Conservation (phyloP, 1,140 invertebrate species). For the Littorina saxatilis region DNA sequence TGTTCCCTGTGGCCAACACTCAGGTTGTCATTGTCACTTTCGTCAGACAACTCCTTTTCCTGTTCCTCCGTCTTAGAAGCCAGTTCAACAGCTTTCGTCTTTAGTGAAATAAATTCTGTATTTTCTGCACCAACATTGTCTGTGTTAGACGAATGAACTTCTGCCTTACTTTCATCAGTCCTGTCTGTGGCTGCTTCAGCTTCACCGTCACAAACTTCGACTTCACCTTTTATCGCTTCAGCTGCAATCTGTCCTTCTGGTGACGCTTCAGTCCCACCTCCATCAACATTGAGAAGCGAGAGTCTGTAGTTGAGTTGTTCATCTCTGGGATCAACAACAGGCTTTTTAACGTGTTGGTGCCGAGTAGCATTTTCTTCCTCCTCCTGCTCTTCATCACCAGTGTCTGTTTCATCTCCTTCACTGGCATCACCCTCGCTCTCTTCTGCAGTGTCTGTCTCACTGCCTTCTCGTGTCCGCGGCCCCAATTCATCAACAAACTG, state of each 20-base stretch:
- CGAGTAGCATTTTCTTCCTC: conserved; percentile 61
- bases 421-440: conserved; percentile 19
- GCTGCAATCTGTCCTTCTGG: conserved; percentile 25
- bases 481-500: conserved; percentile 77
- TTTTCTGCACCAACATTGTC: neutral
- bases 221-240: neutral
- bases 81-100: neutral
- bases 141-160: neutral
- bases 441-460: conserved; percentile 21
- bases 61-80: neutral
- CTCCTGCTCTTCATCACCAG: conserved; percentile 56
- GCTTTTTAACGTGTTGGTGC: conserved; percentile 40
- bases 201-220: conserved; percentile 60
- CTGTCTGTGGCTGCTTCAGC: conserved; percentile 46
- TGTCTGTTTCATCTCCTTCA: conserved; percentile 25
- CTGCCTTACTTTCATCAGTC: neutral
- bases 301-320: conserved; percentile 18
- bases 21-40: neutral
- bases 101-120: neutral
- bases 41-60: neutral
- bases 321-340: neutral
- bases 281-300: conserved; percentile 11
- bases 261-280: conserved; percentile 2
- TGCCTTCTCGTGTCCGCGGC: conserved; percentile 65
- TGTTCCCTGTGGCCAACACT: neutral